Evolutionary conservation across 1,140 invertebrate species (phyloP), one percentile per base, ranked within the genome.

Genomic region (Drosophila suzukii): DNA sequence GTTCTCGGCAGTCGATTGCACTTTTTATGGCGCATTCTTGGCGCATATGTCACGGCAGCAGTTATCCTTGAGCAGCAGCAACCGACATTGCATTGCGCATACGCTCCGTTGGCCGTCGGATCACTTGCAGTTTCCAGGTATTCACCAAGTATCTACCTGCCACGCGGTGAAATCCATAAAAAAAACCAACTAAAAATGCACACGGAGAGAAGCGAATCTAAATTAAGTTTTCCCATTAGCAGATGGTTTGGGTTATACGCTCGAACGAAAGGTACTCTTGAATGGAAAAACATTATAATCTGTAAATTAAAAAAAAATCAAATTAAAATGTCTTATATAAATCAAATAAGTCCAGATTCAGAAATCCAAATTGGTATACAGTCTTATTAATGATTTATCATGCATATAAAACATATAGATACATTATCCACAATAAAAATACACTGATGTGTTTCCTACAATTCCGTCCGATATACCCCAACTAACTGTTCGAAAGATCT

Each of bases 21-120:
- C 44, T 58, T 67, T 82, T 88, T 76, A 86, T 79, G 71, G 82
- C 82, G 66, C 83, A 86, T 86, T 86, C 82, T 86, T 86, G 13
- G 66, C 65, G 70, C 65, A 86, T 86, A 86, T 86, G 84, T 85
- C 83, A 85, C 62, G 72, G 62, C 57, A 81, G 55, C 78, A 65
- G 60, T 72, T 53, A 73, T 75, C 73, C 59, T 62, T 61, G 57
- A 65, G 49, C 46, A 36, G 36, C 49, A 44, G 12, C 17, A 34
- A 27, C 51, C 71, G 51, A 78, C 67, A 58, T 63, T 67, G 59
- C 80, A 75, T 84, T 76, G 81, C 75, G 75, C 80, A 84, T 83
- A 83, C 80, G 80, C 76, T 54, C 56, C 44, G 81, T 84, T 75
- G 70, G 66, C 61, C 70, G 59, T 43, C 34, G 44, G 54, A 74